A percentile compares a stretch with the other conserved stretches of the same genome.
phyloP scores from a whole-genome alignment of 1,140 invertebrate species.

The Drosophila pallidifrons region DNA sequence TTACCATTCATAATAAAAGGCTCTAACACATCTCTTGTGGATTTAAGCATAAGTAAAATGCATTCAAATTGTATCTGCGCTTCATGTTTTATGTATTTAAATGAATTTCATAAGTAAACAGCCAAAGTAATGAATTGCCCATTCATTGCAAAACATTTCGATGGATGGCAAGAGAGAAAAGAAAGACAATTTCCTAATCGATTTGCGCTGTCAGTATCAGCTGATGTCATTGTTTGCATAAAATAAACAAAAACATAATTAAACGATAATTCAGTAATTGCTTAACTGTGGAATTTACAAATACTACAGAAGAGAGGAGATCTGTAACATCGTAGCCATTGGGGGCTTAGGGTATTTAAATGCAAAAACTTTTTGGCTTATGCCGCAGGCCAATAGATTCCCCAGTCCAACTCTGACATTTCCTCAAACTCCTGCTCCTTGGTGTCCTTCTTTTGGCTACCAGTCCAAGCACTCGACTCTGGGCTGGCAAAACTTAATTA shows the following conservation, averaged over 20 bases:
- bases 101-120: too few relatives aligned
- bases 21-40: too few relatives aligned
- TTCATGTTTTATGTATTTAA: too few relatives aligned
- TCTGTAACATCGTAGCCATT: background rate
- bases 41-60: too few relatives aligned
- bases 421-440: background rate
- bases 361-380: conserved; percentile 40
- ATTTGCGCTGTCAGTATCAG: conserved; percentile 3
- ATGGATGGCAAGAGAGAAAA: too few relatives aligned
- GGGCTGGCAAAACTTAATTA: conserved; percentile 79
- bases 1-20: too few relatives aligned
- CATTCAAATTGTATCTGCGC: too few relatives aligned
- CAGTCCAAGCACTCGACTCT: conserved; percentile 6
- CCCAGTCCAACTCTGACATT: background rate
- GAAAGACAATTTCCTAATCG: too few relatives aligned
- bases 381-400: conserved; percentile 31
- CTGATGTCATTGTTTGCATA: background rate
- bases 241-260: conserved; percentile 16
- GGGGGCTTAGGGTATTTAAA: conserved; percentile 24
- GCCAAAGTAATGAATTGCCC: too few relatives aligned
- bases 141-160: too few relatives aligned
- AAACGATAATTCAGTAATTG: conserved; percentile 23
- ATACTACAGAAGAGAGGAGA: background rate
- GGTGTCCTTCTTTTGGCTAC: too few relatives aligned
- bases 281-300: conserved; percentile 11